These are phyloP conservation scores for Trisateles emortualis DNA, from an alignment of 2,888 invertebrate genomes.

Conservation along the genomic window DNA sequence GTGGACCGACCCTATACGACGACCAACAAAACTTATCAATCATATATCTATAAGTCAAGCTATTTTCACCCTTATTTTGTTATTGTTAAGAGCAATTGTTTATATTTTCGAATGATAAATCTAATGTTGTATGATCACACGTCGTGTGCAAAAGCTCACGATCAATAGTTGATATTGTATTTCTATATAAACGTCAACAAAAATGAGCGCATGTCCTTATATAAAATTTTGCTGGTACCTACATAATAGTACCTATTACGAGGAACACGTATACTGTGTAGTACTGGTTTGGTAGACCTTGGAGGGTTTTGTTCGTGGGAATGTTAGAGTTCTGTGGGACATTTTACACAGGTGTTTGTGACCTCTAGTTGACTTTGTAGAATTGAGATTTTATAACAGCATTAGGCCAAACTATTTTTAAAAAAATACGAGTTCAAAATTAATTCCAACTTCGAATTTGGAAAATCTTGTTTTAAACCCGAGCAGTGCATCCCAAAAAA, in stretches of 20 bases:
- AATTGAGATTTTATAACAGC: too few relatives aligned
- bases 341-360: neutral
- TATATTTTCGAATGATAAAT: slow-evolving; percentile 12
- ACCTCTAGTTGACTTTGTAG: neutral
- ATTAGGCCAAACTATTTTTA: too few relatives aligned
- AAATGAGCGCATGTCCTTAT: slow-evolving; percentile 76
- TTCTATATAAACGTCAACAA: slow-evolving; percentile 75
- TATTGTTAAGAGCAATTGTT: slow-evolving; percentile 16
- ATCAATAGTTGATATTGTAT: slow-evolving; percentile 70
- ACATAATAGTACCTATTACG: slow-evolving; percentile 42
- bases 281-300: slow-evolving; percentile 38
- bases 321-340: slow-evolving; percentile 17
- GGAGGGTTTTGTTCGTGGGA: slow-evolving; percentile 37
- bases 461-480: too few relatives aligned
- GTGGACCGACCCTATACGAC: slow-evolving; percentile 67
- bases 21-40: slow-evolving; percentile 25
- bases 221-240: slow-evolving; percentile 34
- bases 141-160: slow-evolving; percentile 75
- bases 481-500: too few relatives aligned
- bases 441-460: too few relatives aligned
- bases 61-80: slow-evolving; percentile 32
- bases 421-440: too few relatives aligned
- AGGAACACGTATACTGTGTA: slow-evolving; percentile 35
- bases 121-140: slow-evolving; percentile 46
- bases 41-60: neutral